Percentiles rank a stretch among this genome's conserved stretches.
Evolutionary conservation across 2,888 invertebrate species (phyloP).

Genomic region (Tetragnatha montana): DNA sequence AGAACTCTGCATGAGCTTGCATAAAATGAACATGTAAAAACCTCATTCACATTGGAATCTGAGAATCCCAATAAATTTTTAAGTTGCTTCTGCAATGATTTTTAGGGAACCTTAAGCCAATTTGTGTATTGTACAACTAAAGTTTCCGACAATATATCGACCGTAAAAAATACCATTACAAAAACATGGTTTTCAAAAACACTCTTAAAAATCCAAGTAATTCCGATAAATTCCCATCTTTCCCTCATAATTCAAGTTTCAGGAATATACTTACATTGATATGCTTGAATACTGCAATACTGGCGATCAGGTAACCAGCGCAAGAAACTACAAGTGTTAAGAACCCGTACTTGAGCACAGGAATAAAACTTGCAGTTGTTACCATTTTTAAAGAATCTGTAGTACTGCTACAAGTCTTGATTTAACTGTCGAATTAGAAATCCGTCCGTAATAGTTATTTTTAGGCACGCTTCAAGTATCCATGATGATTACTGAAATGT

Average conservation of each 20-base stretch:
- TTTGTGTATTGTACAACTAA: background rate
- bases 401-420: too few relatives aligned
- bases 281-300: conserved; percentile 15
- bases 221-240: too few relatives aligned
- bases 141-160: too few relatives aligned
- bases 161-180: too few relatives aligned
- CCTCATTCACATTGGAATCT: background rate
- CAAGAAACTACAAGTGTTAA: background rate
- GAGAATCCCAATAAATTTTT: background rate
- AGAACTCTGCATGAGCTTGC: background rate
- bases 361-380: background rate
- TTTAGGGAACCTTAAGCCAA: background rate
- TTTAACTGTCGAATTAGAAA: too few relatives aligned
- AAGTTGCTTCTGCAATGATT: background rate
- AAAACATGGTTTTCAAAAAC: background rate
- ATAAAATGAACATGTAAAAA: background rate
- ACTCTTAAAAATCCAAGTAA: too few relatives aligned
- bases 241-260: background rate
- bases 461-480: too few relatives aligned
- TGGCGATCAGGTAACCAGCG: conserved; percentile 33
- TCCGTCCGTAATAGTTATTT: too few relatives aligned
- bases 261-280: conserved; percentile 1
- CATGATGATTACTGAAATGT: too few relatives aligned
- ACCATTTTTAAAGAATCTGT: conserved; percentile 6
- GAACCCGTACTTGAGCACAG: conserved; percentile 37